Evolutionary conservation across 2,888 invertebrate species (phyloP), one percentile per base, ranked within the genome.

Genomic region (Venusia cambrica): DNA sequence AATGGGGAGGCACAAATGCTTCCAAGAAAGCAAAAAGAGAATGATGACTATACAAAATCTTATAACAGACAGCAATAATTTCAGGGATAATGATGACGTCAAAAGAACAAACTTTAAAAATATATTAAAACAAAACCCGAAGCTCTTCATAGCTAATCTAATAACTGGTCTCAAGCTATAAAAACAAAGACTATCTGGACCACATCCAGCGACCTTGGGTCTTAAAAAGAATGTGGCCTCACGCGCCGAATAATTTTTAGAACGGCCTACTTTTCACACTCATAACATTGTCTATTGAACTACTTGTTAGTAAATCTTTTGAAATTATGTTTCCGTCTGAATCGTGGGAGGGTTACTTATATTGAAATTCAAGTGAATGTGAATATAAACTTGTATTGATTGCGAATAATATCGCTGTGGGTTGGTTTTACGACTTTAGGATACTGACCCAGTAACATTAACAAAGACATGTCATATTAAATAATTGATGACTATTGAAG

Each of bases 121-220:
- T 16, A 35, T 11, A 13, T 29, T 27, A 32, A 14, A 20, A 12
- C 10, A 35, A 30, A 3, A 13, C 9, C 7, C 5, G n/a, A 22
- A 59, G 57, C 64, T 64, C 67, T 67, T 65, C 61, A 54, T 48
- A 21, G 42, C 46, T 50, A 39, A 42, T 48, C 18, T 43, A 36
- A 51, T 53, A 61, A 55, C 57, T 33, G 13, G 26, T 41, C 35
- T 45, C 53, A 65, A 60, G 62, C 54, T 54, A 53, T 49, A 55
- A 66, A 70, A 61, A 64, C 61, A 61, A 60, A 68, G 60, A 58
- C 57, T 67, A 69, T 70, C 69, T 85, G 84, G 83, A 83, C 65
- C 74, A 55, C 45, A 68, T 84, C 81, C 84, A 87, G 74, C 79
- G 81, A 80, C 85, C 85, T 85, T 87, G 85, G 65, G 66, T 73